Percentiles rank a stretch among this genome's conserved stretches.
Conservation (phyloP, 2,113 vertebrate species). For the Trematocara variabile region DNA sequence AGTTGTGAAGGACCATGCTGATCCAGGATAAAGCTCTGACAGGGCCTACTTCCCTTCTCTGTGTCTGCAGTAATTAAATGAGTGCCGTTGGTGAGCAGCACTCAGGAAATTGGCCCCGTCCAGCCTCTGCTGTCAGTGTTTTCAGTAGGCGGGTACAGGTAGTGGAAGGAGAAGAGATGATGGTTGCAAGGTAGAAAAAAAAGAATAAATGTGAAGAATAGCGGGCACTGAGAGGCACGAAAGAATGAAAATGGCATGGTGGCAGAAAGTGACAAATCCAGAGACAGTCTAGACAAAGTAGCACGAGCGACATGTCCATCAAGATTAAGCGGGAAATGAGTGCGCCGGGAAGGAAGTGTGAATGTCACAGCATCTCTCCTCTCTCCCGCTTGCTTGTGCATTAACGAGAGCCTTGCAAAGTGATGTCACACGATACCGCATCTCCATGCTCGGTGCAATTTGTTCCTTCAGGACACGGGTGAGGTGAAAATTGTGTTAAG, state of each 20-base stretch:
- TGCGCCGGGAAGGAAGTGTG: neutral
- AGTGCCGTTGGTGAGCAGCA: constrained; percentile 49
- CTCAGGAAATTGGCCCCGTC: constrained; percentile 52
- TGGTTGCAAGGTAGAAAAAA: neutral
- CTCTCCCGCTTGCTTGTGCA: neutral
- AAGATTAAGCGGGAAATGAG: constrained; percentile 11
- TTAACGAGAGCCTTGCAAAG: neutral
- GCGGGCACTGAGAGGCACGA: neutral
- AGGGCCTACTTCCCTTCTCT: constrained; percentile 23
- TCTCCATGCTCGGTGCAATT: neutral
- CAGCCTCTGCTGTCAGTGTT: constrained; percentile 30
- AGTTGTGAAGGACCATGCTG: constrained; percentile 26
- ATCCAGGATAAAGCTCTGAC: constrained; percentile 41
- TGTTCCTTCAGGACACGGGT: neutral
- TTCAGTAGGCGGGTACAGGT: constrained; percentile 30
- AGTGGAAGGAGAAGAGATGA: neutral
- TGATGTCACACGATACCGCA: neutral
- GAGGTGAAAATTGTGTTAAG: neutral
- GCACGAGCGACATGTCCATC: neutral
- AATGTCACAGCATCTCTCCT: constrained; percentile 9
- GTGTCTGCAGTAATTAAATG: constrained; percentile 62
- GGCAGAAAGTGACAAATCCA: neutral
- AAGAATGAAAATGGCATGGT: neutral
- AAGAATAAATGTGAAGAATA: neutral
- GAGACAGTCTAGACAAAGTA: neutral